A percentile compares a stretch with the other conserved stretches of the same genome.
Conservation (phyloP, 2,113 vertebrate species). For the Anarhynchus alexandrinus region DNA sequence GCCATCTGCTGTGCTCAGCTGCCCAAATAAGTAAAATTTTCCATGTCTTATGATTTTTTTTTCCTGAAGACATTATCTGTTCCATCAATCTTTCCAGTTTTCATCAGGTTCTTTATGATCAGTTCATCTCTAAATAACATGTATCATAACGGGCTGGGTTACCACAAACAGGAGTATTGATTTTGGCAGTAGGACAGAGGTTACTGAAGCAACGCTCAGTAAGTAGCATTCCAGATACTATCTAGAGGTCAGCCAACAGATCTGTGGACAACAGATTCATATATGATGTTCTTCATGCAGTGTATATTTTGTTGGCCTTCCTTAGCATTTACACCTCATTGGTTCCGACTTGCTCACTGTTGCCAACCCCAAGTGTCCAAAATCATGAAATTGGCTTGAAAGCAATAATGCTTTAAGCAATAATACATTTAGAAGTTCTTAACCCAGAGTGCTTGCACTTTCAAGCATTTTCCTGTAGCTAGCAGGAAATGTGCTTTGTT, state of each 20-base stretch:
- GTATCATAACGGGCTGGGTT: background rate
- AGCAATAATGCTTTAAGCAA: background rate
- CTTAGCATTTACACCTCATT: constrained; percentile 12
- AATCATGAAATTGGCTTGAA: constrained; percentile 18
- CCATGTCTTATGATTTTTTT: constrained; percentile 26
- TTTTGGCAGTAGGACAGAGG: background rate
- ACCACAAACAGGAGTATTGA: constrained; percentile 2
- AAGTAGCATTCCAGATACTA: constrained; percentile 6
- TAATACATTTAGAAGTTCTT: background rate
- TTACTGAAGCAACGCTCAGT: background rate
- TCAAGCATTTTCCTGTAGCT: background rate
- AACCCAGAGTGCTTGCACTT: background rate
- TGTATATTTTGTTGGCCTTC: background rate
- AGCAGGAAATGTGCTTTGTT: background rate
- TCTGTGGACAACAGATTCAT: background rate
- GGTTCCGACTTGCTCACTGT: background rate
- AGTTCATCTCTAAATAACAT: background rate
- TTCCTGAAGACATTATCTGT: constrained; percentile 14
- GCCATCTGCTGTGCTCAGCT: constrained; percentile 62
- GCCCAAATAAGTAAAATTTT: constrained; percentile 52
- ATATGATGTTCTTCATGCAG: background rate
- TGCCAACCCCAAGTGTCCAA: background rate
- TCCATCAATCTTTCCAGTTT: constrained; percentile 29
- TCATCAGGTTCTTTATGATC: constrained; percentile 1
- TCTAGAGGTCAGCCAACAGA: constrained; percentile 15